These are phyloP conservation scores for Saturnia japonica DNA, from an alignment of 2,888 invertebrate genomes.

Conservation along the genomic window DNA sequence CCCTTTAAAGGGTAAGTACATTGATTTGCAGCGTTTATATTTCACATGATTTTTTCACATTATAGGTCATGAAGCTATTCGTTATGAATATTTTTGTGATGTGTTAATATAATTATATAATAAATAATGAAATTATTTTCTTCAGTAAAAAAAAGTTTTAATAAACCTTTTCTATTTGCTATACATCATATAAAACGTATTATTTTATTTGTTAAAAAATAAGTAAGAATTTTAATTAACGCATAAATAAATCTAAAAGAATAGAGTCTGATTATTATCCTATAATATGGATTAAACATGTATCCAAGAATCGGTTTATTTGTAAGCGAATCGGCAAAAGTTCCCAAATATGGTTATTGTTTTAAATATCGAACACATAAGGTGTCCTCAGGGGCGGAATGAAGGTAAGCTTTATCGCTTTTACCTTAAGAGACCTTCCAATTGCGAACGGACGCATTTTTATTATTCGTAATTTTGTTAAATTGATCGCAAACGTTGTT, in stretches of 20 bases:
- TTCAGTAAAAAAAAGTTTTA: too few species aligned
- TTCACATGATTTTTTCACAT: too few species aligned
- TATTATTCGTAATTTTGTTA: neutral
- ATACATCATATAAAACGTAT: too few species aligned
- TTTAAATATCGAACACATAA: slow-evolving; percentile 5
- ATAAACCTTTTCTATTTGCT: too few species aligned
- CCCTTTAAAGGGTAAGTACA: too few species aligned
- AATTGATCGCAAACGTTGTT: neutral
- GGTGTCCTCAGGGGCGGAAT: neutral
- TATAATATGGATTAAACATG: neutral
- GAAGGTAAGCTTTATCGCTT: slow-evolving; percentile 5
- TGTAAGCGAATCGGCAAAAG: neutral
- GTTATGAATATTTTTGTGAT: too few species aligned
- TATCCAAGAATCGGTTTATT: neutral
- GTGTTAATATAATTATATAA: too few species aligned
- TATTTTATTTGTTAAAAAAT: too few species aligned
- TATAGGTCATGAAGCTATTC: too few species aligned
- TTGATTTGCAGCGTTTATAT: neutral
- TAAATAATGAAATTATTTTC: too few species aligned
- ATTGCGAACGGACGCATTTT: neutral
- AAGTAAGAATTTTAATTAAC: neutral
- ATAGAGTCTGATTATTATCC: neutral
- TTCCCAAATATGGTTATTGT: neutral
- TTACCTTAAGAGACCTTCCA: neutral
- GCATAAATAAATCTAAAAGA: neutral